Evolutionary conservation across 1,140 invertebrate genomes (phyloP).

Genomic region (Papilio polytes): DNA sequence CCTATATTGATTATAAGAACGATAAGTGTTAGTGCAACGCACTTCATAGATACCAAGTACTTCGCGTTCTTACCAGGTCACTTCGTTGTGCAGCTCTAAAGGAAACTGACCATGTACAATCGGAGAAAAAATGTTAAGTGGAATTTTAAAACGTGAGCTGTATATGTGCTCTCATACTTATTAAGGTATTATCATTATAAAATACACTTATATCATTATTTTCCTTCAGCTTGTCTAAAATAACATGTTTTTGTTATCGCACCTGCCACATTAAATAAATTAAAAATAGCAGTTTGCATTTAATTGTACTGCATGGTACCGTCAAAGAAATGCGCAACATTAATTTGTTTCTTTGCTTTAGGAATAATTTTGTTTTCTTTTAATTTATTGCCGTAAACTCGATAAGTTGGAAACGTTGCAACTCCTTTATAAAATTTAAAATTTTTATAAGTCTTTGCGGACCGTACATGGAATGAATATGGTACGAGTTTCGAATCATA

Average conservation of each 20-base stretch:
- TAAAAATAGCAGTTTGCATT: constrained; percentile 37
- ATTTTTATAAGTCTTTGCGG: not conserved
- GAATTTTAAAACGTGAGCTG: constrained; percentile 22
- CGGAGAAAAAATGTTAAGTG: constrained; percentile 16
- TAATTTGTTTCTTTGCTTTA: constrained; percentile 35
- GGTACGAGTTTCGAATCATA: not conserved
- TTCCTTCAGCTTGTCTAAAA: constrained; percentile 35
- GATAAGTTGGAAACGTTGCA: constrained; percentile 1
- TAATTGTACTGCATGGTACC: constrained; percentile 34
- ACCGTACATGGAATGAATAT: constrained; percentile 21
- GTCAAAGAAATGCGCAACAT: constrained; percentile 27
- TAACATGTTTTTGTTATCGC: constrained; percentile 37
- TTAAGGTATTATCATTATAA: constrained; percentile 40
- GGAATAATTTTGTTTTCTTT: constrained; percentile 18
- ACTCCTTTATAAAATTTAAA: not conserved
- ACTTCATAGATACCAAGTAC: not conserved
- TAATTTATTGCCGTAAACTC: constrained; percentile 21
- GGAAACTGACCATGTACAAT: not conserved
- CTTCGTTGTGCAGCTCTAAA: not conserved
- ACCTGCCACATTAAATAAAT: constrained; percentile 38
- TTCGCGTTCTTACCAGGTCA: not conserved
- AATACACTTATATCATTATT: constrained; percentile 37
- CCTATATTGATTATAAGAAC: too few relatives aligned
- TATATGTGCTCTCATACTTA: constrained; percentile 30
- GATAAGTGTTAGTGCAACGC: not conserved